Percentiles rank a stretch among this genome's conserved stretches.
Conservation (phyloP, 2,888 invertebrate genomes). For the Merodon equestris region DNA sequence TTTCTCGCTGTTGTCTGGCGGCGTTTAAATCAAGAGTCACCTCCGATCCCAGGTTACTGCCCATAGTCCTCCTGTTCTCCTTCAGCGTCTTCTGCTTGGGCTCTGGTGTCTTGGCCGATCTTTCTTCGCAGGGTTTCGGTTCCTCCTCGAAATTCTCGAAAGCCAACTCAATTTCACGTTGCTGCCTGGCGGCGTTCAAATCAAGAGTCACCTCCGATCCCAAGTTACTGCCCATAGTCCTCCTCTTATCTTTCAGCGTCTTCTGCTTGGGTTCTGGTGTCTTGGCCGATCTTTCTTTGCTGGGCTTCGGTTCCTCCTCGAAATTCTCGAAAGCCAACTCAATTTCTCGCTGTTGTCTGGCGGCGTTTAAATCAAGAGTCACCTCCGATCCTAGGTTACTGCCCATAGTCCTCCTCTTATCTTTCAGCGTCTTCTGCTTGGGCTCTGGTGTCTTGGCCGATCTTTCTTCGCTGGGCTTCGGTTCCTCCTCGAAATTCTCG, state of each 20-base stretch:
- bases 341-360: constrained; percentile 22
- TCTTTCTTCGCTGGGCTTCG: constrained; percentile 9
- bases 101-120: constrained; percentile 1
- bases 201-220: constrained; percentile 9
- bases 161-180: constrained; percentile 27
- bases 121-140: constrained; percentile 6
- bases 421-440: not conserved
- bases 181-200: constrained; percentile 23
- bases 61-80: too few species aligned
- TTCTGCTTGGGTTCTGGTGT: constrained; percentile 32
- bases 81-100: too few species aligned
- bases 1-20: too few species aligned
- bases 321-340: constrained; percentile 50
- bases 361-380: constrained; percentile 33
- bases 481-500: constrained; percentile 37
- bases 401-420: constrained; percentile 40
- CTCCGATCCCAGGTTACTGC: too few species aligned
- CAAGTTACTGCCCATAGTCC: constrained; percentile 28
- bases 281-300: not conserved
- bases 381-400: not conserved
- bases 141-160: constrained; percentile 41
- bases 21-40: too few species aligned
- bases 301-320: constrained; percentile 35
- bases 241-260: constrained; percentile 11
- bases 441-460: constrained; percentile 30